Percentiles rank a stretch among this genome's conserved stretches.
Evolutionary conservation across 1,140 invertebrate genomes (phyloP).

Genomic region (Camponotus floridanus): DNA sequence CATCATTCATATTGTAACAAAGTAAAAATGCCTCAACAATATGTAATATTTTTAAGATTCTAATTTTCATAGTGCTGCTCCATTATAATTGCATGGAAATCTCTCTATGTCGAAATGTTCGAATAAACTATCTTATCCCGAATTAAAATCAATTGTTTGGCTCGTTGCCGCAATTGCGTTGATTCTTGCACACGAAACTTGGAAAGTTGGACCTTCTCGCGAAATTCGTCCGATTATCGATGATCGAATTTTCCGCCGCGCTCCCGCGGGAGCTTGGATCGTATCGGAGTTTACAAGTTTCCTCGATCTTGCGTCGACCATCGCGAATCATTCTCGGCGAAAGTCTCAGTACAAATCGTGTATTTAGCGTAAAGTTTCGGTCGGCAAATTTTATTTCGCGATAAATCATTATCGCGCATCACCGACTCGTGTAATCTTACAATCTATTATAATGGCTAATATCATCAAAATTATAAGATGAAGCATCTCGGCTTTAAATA

Average conservation of each 20-base stretch:
- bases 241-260: constrained; percentile 43
- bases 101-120: too few relatives aligned
- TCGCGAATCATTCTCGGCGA: not conserved
- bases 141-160: not conserved
- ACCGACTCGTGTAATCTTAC: not conserved
- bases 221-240: constrained; percentile 22
- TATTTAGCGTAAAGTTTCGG: constrained; percentile 5
- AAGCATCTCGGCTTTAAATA: not conserved
- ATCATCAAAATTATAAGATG: not conserved
- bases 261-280: not conserved
- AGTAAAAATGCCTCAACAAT: too few relatives aligned
- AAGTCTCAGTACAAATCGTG: not conserved
- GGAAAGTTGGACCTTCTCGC: constrained; percentile 11
- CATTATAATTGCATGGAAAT: too few relatives aligned
- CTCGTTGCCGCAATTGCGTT: not conserved
- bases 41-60: too few relatives aligned
- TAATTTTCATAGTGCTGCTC: too few relatives aligned
- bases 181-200: not conserved
- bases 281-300: constrained; percentile 41
- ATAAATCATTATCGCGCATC: constrained; percentile 18
- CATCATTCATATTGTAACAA: too few relatives aligned
- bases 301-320: constrained; percentile 14
- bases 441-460: constrained; percentile 13
- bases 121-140: too few relatives aligned
- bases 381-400: constrained; percentile 22